phyloP scores from a whole-genome alignment of 2,113 vertebrate genomes.

The Podarcis raffonei region DNA sequence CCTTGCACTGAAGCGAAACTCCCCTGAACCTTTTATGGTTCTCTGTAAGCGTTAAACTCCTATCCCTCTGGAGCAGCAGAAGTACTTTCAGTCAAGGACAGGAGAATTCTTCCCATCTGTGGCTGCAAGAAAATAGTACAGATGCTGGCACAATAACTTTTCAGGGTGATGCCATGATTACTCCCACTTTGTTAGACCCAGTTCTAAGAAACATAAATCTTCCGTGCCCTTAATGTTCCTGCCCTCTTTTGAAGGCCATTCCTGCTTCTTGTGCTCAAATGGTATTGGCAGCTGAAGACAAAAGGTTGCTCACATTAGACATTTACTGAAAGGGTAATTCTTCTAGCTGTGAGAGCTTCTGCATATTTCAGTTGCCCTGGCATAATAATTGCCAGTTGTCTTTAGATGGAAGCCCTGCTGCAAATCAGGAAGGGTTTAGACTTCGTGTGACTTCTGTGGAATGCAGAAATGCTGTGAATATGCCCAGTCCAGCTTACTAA shows the following conservation, averaged over 20 bases:
- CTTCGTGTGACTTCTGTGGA: neutral
- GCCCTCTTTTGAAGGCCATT: neutral
- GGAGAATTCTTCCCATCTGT: neutral
- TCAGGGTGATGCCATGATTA: neutral
- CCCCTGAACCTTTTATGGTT: neutral
- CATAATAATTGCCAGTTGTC: neutral
- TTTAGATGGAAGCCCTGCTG: neutral
- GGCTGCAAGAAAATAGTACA: neutral
- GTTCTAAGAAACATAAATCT: neutral
- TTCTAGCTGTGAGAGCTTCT: neutral
- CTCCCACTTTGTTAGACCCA: conserved; percentile 4
- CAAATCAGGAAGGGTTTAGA: neutral
- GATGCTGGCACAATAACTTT: neutral
- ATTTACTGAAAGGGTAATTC: conserved; percentile 28
- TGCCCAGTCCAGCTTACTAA: neutral
- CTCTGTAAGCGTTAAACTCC: neutral
- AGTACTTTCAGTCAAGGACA: neutral
- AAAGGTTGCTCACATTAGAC: neutral
- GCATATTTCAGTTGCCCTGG: neutral
- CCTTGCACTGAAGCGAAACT: neutral
- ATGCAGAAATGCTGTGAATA: neutral
- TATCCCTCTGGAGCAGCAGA: neutral
- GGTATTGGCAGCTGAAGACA: neutral
- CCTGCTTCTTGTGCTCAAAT: conserved; percentile 13
- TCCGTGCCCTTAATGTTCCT: neutral